phyloP scores from a whole-genome alignment of 2,113 vertebrate genomes.

The Cyanoramphus novaezelandiae region DNA sequence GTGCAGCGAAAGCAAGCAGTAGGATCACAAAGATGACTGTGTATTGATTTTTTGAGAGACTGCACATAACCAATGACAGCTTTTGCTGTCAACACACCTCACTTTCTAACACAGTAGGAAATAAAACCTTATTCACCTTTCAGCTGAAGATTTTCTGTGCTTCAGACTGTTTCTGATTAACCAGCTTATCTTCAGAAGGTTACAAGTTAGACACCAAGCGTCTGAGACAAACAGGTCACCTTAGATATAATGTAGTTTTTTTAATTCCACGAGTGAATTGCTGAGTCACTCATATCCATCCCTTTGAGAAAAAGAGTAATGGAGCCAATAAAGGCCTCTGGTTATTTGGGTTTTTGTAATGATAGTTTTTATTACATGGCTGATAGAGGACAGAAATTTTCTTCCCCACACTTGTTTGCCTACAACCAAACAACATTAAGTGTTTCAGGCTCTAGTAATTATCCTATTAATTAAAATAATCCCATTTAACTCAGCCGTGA shows the following conservation, averaged over 20 bases:
- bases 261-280: background rate
- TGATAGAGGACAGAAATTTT: background rate
- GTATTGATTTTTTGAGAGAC: conserved; percentile 24
- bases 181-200: background rate
- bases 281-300: background rate
- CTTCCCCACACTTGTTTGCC: background rate
- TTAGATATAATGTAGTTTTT: background rate
- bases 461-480: background rate
- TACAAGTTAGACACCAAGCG: background rate
- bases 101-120: background rate
- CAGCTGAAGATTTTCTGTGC: background rate
- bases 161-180: conserved; percentile 38
- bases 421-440: background rate
- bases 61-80: background rate
- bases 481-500: background rate
- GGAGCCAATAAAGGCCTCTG: background rate
- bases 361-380: background rate
- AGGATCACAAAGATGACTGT: background rate
- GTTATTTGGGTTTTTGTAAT: background rate
- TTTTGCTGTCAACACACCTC: background rate
- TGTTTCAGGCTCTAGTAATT: background rate
- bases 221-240: background rate
- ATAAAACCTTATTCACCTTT: background rate
- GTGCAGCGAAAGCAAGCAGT: background rate
- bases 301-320: background rate